These are phyloP conservation scores for Cheirogaleus medius DNA, from an alignment of 2,113 vertebrate genomes.

Conservation along the genomic window DNA sequence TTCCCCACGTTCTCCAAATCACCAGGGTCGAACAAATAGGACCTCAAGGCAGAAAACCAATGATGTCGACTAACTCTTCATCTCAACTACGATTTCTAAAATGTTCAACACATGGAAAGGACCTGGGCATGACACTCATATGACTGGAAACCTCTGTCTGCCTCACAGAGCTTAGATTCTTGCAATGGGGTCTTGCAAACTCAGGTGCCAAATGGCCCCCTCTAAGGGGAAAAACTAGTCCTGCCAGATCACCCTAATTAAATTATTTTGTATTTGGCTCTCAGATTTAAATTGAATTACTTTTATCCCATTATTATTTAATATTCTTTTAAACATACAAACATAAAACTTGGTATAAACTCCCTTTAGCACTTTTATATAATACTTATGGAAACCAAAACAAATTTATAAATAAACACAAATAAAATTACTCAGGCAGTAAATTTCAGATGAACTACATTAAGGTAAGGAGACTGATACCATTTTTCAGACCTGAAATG, in stretches of 20 bases:
- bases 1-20: background rate
- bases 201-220: background rate
- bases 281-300: background rate
- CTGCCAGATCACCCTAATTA: background rate
- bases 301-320: conserved; percentile 41
- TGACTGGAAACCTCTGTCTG: background rate
- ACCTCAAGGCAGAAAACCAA: background rate
- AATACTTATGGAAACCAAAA: background rate
- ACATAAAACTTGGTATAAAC: background rate
- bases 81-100: background rate
- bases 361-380: background rate
- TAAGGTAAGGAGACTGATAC: background rate
- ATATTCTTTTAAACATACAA: background rate
- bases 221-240: background rate
- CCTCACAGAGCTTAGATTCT: background rate
- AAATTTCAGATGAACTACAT: background rate
- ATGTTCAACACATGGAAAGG: background rate
- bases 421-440: background rate
- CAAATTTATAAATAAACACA: background rate
- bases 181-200: background rate
- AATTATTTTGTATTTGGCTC: background rate
- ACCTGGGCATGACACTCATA: background rate
- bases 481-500: background rate
- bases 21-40: background rate
- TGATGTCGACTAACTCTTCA: background rate